Percentiles rank a stretch among this genome's conserved stretches.
These are phyloP conservation scores for Echiichthys vipera DNA, from an alignment of 2,797 vertebrate species.

Conservation along the genomic window DNA sequence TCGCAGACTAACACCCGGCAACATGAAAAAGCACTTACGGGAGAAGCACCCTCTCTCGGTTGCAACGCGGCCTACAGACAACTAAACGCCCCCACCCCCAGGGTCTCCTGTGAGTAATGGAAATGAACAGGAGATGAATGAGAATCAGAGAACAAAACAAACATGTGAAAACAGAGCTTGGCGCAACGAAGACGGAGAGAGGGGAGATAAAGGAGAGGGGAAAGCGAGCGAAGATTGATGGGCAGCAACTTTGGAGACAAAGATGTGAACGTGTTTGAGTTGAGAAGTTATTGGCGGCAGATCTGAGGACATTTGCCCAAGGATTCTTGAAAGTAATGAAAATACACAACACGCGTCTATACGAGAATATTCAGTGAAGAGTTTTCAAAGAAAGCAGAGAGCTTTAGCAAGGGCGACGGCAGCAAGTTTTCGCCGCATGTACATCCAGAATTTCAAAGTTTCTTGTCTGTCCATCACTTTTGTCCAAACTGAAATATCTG, in stretches of 20 bases:
- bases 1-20: conserved; percentile 43
- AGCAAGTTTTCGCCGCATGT: too few relatives aligned
- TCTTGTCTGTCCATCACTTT: neutral
- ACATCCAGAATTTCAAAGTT: too few relatives aligned
- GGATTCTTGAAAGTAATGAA: conserved; percentile 26
- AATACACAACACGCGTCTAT: conserved; percentile 19
- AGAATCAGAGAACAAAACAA: conserved; percentile 43
- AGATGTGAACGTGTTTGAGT: neutral
- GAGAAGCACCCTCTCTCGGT: conserved; percentile 29
- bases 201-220: conserved; percentile 2
- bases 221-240: conserved; percentile 25
- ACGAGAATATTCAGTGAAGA: neutral
- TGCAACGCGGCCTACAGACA: conserved; percentile 43
- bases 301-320: conserved; percentile 16
- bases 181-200: neutral
- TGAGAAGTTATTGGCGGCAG: conserved; percentile 26
- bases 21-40: conserved; percentile 65
- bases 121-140: conserved; percentile 39
- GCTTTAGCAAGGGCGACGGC: conserved; percentile 1
- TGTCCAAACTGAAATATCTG: neutral
- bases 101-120: conserved; percentile 45
- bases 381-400: neutral
- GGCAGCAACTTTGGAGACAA: conserved; percentile 12
- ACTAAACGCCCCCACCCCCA: neutral
- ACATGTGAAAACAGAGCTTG: conserved; percentile 20